These are phyloP conservation scores for Neopelma chrysocephalum DNA, from an alignment of 2,797 vertebrate genomes.

Conservation along the genomic window DNA sequence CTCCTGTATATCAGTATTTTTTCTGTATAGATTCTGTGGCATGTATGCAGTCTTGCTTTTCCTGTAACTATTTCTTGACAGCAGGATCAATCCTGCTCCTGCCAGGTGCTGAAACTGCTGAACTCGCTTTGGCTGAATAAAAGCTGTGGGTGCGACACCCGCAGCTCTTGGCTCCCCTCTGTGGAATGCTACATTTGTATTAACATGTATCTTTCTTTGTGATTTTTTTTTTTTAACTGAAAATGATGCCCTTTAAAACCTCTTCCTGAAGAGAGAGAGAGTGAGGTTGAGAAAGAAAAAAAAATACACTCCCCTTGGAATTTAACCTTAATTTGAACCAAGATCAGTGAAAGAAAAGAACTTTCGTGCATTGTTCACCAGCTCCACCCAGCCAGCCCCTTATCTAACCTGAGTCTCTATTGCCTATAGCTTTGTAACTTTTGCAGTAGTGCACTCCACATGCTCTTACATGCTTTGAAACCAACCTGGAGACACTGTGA, in stretches of 20 bases:
- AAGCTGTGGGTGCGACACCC: conserved; percentile 40
- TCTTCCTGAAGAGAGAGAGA: conserved; percentile 63
- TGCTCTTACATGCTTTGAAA: conserved; percentile 62
- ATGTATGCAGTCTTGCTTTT: background rate
- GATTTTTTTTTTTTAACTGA: conserved; percentile 57
- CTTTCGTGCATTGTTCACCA: conserved; percentile 77
- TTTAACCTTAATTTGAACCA: conserved; percentile 85
- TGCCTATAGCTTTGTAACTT: conserved; percentile 72
- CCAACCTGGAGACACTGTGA: conserved; percentile 27
- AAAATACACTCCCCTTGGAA: conserved; percentile 76
- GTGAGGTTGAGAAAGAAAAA: background rate
- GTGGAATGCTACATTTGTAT: conserved; percentile 76
- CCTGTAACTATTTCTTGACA: background rate
- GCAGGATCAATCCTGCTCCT: conserved; percentile 25
- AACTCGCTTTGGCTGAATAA: background rate
- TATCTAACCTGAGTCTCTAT: conserved; percentile 78
- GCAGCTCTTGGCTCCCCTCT: conserved; percentile 34
- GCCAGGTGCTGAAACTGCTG: conserved; percentile 34
- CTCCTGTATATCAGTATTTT: background rate
- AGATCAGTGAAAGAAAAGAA: conserved; percentile 81
- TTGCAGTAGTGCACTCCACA: conserved; percentile 52
- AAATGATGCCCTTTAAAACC: conserved; percentile 74
- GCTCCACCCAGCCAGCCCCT: conserved; percentile 77
- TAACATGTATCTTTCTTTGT: conserved; percentile 76
- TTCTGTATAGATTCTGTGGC: background rate